Percentiles rank a stretch among this genome's conserved stretches.
These are phyloP conservation scores for Carassius gibelio DNA, from an alignment of 2,113 vertebrate genomes.

Conservation along the genomic window DNA sequence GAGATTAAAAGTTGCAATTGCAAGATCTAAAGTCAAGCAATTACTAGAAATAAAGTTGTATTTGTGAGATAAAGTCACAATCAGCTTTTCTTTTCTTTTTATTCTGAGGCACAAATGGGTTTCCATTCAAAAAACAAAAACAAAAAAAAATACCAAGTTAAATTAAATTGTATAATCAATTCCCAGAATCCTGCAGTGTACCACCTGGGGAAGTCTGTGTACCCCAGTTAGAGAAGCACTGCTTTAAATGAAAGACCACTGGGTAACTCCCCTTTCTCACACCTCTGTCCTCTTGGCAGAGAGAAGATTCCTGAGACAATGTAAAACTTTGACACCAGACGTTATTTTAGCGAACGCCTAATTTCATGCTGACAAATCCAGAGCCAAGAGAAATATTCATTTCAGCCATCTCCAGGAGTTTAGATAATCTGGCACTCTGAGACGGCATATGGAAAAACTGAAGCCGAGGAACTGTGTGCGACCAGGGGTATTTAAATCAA, in stretches of 20 bases:
- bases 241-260: constrained; percentile 45
- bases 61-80: neutral
- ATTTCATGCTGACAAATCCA: constrained; percentile 66
- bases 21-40: neutral
- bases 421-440: constrained; percentile 54
- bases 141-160: neutral
- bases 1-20: neutral
- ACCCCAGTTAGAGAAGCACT: constrained; percentile 15
- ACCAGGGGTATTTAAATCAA: constrained; percentile 43
- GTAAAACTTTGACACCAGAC: constrained; percentile 57
- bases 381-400: constrained; percentile 70
- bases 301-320: constrained; percentile 46
- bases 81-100: neutral
- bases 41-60: neutral
- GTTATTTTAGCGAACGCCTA: constrained; percentile 65
- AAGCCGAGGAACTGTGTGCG: constrained; percentile 41
- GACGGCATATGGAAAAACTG: constrained; percentile 59
- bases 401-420: constrained; percentile 60
- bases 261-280: constrained; percentile 48
- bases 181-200: neutral
- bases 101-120: neutral
- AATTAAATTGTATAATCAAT: neutral
- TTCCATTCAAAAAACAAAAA: neutral
- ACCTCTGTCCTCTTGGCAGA: constrained; percentile 51
- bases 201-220: constrained; percentile 20